These are phyloP conservation scores for Exocentrus adspersus DNA, from an alignment of 2,888 invertebrate species.

Conservation along the genomic window DNA sequence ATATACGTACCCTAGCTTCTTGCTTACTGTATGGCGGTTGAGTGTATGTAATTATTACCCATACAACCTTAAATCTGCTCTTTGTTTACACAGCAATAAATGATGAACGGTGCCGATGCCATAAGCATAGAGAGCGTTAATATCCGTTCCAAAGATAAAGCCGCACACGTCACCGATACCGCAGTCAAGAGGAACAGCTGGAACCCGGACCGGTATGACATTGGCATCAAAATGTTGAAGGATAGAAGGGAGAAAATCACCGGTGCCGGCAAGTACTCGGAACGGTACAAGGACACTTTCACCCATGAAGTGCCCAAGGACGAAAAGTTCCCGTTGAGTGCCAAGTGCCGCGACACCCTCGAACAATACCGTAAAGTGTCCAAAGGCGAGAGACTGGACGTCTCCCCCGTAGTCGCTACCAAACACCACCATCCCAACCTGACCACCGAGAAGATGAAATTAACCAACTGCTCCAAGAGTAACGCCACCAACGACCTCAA, in stretches of 20 bases:
- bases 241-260: constrained; percentile 57
- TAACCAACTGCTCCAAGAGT: constrained; percentile 48
- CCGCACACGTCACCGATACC: not conserved
- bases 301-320: constrained; percentile 47
- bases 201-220: constrained; percentile 46
- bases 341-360: constrained; percentile 48
- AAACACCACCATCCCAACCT: constrained; percentile 48
- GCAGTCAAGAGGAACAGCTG: constrained; percentile 26
- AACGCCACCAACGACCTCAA: constrained; percentile 61
- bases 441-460: constrained; percentile 47
- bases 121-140: constrained; percentile 20
- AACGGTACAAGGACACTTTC: constrained; percentile 59
- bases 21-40: constrained; percentile 27
- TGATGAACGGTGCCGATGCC: constrained; percentile 43
- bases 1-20: constrained; percentile 15
- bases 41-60: not conserved
- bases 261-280: constrained; percentile 60
- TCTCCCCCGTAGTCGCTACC: constrained; percentile 57
- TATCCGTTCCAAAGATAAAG: constrained; percentile 11
- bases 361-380: constrained; percentile 44
- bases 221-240: constrained; percentile 55
- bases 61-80: constrained; percentile 33
- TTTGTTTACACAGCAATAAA: constrained; percentile 50
- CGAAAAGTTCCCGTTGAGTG: constrained; percentile 49
- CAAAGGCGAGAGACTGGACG: constrained; percentile 49